A percentile compares a stretch with the other conserved stretches of the same genome.
Evolutionary conservation across 37 sponge, comb jelly and placozoan genomes (phyloP).

Genomic region (Chondrilla cf. caribensis): DNA sequence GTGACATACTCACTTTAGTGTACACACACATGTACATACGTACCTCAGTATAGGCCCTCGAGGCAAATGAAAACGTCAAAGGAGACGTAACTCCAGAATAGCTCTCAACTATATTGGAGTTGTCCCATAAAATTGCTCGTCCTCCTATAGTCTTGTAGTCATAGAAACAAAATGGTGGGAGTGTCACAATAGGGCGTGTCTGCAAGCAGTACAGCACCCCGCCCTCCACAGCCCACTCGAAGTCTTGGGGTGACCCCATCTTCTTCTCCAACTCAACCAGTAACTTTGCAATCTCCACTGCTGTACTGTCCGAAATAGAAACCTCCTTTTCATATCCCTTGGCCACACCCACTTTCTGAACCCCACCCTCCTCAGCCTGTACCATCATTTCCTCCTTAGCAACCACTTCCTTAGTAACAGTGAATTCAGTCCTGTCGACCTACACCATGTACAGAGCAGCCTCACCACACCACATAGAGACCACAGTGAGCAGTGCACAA

Average conservation of each 20-base stretch:
- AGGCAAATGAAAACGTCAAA: conserved; percentile 87
- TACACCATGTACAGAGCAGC: not conserved
- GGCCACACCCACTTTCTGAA: conserved; percentile 47
- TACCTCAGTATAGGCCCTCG: conserved; percentile 63
- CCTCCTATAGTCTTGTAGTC: conserved; percentile 35
- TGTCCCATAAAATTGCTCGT: conserved; percentile 73
- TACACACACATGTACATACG: not conserved
- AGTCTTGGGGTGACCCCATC: conserved; percentile 79
- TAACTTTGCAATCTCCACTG: conserved; percentile 54
- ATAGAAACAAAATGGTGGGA: conserved; percentile 79
- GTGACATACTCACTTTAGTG: not conserved
- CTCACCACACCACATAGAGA: not conserved
- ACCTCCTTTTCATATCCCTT: conserved; percentile 35
- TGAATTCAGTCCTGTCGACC: conserved; percentile 50
- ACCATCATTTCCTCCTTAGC: conserved; percentile 66
- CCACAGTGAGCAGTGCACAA: not conserved
- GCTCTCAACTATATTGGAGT: conserved; percentile 92
- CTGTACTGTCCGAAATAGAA: conserved; percentile 52
- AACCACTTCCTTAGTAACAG: conserved; percentile 41
- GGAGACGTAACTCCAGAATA: conserved; percentile 86
- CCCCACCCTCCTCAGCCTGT: conserved; percentile 53
- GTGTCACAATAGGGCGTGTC: conserved; percentile 81
- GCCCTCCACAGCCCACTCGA: conserved; percentile 78
- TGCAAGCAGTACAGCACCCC: conserved; percentile 81
- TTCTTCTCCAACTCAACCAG: conserved; percentile 57